Evolutionary conservation across 2,113 vertebrate genomes (phyloP), one percentile per base, ranked within the genome.

Genomic region (Malurus cyaneus): DNA sequence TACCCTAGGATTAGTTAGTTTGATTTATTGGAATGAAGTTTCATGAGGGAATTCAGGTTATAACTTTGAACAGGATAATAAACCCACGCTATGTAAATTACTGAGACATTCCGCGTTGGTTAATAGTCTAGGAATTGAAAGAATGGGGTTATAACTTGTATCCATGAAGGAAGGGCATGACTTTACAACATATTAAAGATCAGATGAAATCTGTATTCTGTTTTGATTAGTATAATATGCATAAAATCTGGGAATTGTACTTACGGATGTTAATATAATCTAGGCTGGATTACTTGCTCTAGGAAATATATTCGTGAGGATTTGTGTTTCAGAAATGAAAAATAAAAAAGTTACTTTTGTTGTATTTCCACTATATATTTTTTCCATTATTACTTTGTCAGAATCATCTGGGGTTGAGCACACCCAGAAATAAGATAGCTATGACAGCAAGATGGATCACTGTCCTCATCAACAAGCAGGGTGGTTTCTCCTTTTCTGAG

Each of bases 361-460:
- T 82, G 9, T 73, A 77, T 76, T 81, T 81, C 16, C 5, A 50
- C 34, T 47, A 12, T 62, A 6, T 69, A 76, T 80, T 90, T 81
- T 87, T 79, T 57, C 47, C 19, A 6, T 78, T 86, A 31, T 69
- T 87, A 31, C 25, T 87, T 70, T 73, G 46, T 56, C 81, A 85
- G 70, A 92, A 80, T 87, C 26, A 34, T 84, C 36, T 89, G 66
- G 39, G 28, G 5, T 65, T 87, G 53, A 73, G 53, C 29, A 39
- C 31, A 49, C 31, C 18, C 44, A 50, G 65, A 81, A 84, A 57
- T 88, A 86, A 78, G 60, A 66, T 12, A 66, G 60, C 60, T 86
- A 56, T 44, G 72, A 88, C 92, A 93, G 44, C 62, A 94, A 83
- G 94, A 96, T 94, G 60, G 83, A 96, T 96, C 32, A 44, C 18